Evolutionary conservation across 1,140 invertebrate species (phyloP).

Genomic region (Homarus americanus): DNA sequence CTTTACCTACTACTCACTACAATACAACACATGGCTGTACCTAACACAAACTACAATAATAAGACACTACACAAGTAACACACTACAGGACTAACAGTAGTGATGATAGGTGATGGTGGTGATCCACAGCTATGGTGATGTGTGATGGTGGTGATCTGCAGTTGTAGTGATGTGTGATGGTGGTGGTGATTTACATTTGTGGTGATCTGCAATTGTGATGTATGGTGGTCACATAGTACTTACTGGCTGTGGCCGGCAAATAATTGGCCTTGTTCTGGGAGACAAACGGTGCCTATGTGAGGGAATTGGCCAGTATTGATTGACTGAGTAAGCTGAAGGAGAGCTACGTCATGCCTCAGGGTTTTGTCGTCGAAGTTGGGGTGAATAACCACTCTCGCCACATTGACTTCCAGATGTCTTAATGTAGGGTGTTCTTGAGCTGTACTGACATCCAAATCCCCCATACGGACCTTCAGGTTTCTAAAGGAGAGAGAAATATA

Average conservation of each 20-base stretch:
- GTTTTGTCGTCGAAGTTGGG: constrained; percentile 83
- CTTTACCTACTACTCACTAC: too few species aligned
- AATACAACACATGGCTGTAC: too few species aligned
- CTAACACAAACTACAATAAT: too few species aligned
- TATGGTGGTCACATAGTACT: too few species aligned
- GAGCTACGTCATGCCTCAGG: constrained; percentile 85
- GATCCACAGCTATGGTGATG: too few species aligned
- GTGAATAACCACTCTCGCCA: constrained; percentile 82
- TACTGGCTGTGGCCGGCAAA: constrained; percentile 78
- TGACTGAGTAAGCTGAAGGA: constrained; percentile 81
- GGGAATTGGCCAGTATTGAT: constrained; percentile 82
- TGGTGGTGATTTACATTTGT: too few species aligned
- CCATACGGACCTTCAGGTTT: constrained; percentile 82
- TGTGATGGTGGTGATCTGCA: too few species aligned
- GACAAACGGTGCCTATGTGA: constrained; percentile 85
- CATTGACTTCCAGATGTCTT: constrained; percentile 81
- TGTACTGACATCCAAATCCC: constrained; percentile 84
- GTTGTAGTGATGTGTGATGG: too few species aligned
- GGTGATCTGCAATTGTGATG: too few species aligned
- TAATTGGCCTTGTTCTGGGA: constrained; percentile 80
- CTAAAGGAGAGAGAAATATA: not conserved
- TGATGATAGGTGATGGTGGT: too few species aligned
- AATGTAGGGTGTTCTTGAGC: constrained; percentile 81
- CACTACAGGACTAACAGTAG: too few species aligned
- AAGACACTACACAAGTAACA: too few species aligned